Conservation (phyloP, 2,888 invertebrate species). For the Heliconius hortense region DNA sequence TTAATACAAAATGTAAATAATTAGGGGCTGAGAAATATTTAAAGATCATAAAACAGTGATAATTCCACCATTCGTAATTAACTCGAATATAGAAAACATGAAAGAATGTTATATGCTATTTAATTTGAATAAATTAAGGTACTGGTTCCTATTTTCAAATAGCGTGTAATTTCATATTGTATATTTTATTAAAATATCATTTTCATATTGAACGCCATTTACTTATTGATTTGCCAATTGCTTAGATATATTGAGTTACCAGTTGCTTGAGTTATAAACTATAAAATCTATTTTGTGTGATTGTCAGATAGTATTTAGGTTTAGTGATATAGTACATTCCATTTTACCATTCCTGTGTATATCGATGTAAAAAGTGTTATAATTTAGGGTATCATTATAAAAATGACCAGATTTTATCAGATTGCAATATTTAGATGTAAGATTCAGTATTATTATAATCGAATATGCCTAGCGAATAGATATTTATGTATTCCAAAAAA, state of each 20-base stretch:
- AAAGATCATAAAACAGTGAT: background rate
- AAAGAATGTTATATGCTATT: constrained; percentile 43
- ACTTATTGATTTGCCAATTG: background rate
- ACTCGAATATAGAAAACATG: constrained; percentile 67
- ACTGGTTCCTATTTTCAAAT: constrained; percentile 69
- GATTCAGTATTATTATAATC: constrained; percentile 78
- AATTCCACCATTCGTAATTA: constrained; percentile 37
- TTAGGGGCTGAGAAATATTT: background rate
- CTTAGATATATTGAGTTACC: background rate
- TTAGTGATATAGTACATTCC: constrained; percentile 55
- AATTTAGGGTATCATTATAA: constrained; percentile 63
- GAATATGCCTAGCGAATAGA: constrained; percentile 70
- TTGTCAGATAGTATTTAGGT: background rate
- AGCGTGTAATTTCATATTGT: constrained; percentile 45
- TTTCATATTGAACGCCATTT: background rate
- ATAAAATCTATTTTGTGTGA: constrained; percentile 1
- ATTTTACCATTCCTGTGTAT: constrained; percentile 61
- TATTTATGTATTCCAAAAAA: constrained; percentile 74
- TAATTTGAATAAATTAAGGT: constrained; percentile 56
- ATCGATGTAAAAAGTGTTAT: constrained; percentile 69
- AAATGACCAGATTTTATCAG: constrained; percentile 80
- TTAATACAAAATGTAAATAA: constrained; percentile 23
- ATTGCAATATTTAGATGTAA: constrained; percentile 80
- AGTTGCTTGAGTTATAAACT: background rate
- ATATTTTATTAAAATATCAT: background rate